Conservation (phyloP, 2,797 vertebrate species). For the Sebastiscus albofasciatus region DNA sequence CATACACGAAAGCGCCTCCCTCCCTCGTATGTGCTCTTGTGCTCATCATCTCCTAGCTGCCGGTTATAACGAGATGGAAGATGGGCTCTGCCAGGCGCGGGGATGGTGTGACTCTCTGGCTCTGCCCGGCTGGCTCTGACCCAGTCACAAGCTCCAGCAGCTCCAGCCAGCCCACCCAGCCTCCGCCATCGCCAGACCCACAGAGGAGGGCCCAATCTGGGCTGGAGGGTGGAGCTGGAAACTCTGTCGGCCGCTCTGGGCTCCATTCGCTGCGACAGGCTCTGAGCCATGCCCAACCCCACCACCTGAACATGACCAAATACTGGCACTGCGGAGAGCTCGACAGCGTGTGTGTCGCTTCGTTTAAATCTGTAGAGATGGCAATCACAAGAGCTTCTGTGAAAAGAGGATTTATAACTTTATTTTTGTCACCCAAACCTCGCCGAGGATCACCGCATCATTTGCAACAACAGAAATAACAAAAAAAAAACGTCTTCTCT, state of each 20-base stretch:
- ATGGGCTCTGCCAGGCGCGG: constrained; percentile 51
- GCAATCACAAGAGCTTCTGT: neutral
- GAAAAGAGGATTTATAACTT: constrained; percentile 27
- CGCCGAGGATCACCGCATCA: neutral
- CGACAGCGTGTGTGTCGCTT: constrained; percentile 11
- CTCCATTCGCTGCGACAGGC: constrained; percentile 51
- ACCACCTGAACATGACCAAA: constrained; percentile 72
- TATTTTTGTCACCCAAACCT: constrained; percentile 1
- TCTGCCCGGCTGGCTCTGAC: constrained; percentile 55
- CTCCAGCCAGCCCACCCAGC: constrained; percentile 61
- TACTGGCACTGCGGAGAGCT: constrained; percentile 38
- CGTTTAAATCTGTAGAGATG: constrained; percentile 35
- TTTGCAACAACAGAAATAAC: constrained; percentile 1
- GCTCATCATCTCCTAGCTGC: constrained; percentile 61
- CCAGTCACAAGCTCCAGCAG: constrained; percentile 63
- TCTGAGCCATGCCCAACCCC: constrained; percentile 69
- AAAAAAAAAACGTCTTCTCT: neutral
- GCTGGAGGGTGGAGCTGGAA: constrained; percentile 61
- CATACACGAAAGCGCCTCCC: constrained; percentile 15
- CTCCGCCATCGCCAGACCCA: constrained; percentile 45
- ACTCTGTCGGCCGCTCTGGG: constrained; percentile 45
- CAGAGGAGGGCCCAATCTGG: constrained; percentile 57
- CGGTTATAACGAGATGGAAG: constrained; percentile 66
- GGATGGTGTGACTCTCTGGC: constrained; percentile 69
- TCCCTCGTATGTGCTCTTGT: constrained; percentile 30